Percentiles rank a stretch among this genome's conserved stretches.
phyloP scores from a whole-genome alignment of 2,797 vertebrate species.

The Remorina albescens region DNA sequence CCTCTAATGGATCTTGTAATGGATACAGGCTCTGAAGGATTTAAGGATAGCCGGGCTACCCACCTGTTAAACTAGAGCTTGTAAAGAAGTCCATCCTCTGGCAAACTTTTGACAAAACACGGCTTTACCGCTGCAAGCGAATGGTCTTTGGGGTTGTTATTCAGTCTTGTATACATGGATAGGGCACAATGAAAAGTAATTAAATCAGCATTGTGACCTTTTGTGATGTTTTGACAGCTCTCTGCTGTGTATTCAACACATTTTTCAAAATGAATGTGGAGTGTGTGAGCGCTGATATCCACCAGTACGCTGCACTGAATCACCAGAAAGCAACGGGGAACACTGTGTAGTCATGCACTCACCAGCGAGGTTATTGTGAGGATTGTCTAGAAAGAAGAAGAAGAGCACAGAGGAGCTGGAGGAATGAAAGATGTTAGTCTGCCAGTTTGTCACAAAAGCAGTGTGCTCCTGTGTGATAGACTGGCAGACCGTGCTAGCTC shows the following conservation, averaged over 20 bases:
- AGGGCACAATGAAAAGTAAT: conserved; percentile 57
- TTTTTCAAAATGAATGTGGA: conserved; percentile 60
- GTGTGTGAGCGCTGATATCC: conserved; percentile 61
- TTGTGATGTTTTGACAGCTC: conserved; percentile 54
- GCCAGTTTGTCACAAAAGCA: conserved; percentile 82
- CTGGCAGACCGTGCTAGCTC: conserved; percentile 77
- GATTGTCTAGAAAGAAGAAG: conserved; percentile 67
- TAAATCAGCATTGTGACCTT: conserved; percentile 69
- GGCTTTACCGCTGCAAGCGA: conserved; percentile 31
- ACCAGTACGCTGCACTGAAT: conserved; percentile 52
- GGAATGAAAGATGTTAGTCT: conserved; percentile 79
- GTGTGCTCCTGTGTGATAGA: conserved; percentile 79
- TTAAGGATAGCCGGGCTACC: conserved; percentile 60
- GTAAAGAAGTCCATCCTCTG: conserved; percentile 34
- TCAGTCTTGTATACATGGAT: conserved; percentile 1
- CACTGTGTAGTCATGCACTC: conserved; percentile 66
- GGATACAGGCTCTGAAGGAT: conserved; percentile 74
- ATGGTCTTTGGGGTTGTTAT: conserved; percentile 30
- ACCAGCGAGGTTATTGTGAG: conserved; percentile 68
- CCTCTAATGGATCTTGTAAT: conserved; percentile 77
- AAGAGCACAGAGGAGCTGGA: conserved; percentile 69
- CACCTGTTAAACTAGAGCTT: conserved; percentile 72
- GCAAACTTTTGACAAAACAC: conserved; percentile 53
- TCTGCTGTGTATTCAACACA: conserved; percentile 44
- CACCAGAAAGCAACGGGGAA: conserved; percentile 64